These are phyloP conservation scores for Shinisaurus crocodilurus DNA, from an alignment of 2,113 vertebrate species.

Conservation along the genomic window DNA sequence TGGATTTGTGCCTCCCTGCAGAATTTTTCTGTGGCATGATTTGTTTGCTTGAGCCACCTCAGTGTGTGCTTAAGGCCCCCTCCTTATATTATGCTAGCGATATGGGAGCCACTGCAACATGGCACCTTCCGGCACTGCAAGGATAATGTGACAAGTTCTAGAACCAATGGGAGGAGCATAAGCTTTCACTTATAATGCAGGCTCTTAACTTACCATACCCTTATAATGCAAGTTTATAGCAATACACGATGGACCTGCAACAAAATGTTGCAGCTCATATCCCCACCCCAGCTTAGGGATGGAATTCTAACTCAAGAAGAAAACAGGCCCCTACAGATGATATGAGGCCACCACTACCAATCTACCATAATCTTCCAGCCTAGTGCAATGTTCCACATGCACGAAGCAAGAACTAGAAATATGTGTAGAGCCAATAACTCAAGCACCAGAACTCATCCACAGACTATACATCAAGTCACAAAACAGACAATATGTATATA, in stretches of 20 bases:
- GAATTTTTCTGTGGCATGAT: background rate
- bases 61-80: background rate
- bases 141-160: background rate
- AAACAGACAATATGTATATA: too few relatives aligned
- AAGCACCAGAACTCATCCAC: background rate
- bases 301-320: background rate
- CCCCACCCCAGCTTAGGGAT: background rate
- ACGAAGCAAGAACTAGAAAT: background rate
- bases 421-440: background rate
- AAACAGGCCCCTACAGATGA: background rate
- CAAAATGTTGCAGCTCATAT: background rate
- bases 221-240: background rate
- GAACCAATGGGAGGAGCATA: background rate
- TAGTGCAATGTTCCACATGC: background rate
- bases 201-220: too few relatives aligned
- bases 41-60: background rate
- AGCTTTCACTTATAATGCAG: background rate
- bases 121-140: too few relatives aligned
- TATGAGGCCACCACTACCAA: background rate
- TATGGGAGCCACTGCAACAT: background rate
- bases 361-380: background rate
- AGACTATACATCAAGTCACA: background rate
- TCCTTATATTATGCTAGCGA: background rate
- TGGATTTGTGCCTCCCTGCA: background rate
- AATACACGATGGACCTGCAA: background rate